A percentile compares a stretch with the other conserved stretches of the same genome.
phyloP scores from a whole-genome alignment of 2,888 invertebrate genomes.

The Pterobdella sp. region DNA sequence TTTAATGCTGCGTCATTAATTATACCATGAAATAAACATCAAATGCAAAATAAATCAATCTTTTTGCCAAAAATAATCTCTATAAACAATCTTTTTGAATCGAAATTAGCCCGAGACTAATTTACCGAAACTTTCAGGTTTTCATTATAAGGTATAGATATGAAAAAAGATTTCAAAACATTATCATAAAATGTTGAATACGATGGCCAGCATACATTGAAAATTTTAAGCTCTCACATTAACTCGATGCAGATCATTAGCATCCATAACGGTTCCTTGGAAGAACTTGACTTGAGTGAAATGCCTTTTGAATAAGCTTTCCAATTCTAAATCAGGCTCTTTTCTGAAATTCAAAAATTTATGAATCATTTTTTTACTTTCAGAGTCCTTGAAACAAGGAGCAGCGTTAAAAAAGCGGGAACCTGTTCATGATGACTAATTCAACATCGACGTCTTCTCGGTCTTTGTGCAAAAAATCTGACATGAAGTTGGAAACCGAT shows the following conservation, averaged over 20 bases:
- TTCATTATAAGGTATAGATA: too few relatives aligned
- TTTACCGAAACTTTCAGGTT: too few relatives aligned
- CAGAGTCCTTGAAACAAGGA: not conserved
- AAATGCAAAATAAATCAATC: too few relatives aligned
- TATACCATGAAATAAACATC: too few relatives aligned
- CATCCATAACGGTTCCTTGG: conserved; percentile 99
- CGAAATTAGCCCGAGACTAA: too few relatives aligned
- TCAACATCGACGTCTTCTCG: conserved; percentile 99
- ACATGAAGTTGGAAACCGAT: conserved; percentile 98
- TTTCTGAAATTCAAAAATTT: conserved; percentile 71
- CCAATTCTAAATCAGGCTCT: conserved; percentile 99
- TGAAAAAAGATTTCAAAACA: too few relatives aligned
- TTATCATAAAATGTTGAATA: too few relatives aligned
- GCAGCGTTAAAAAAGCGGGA: not conserved
- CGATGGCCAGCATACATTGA: too few relatives aligned
- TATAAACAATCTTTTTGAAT: too few relatives aligned
- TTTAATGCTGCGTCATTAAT: too few relatives aligned
- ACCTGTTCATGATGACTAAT: conserved; percentile 99
- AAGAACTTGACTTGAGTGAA: conserved; percentile 96
- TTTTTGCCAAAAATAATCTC: too few relatives aligned
- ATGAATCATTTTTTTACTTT: too few relatives aligned
- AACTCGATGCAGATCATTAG: conserved; percentile 98
- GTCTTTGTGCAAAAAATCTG: conserved; percentile 99
- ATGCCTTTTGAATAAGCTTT: conserved; percentile 99
- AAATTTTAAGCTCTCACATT: conserved; percentile 64